Evolutionary conservation across 1,140 invertebrate species (phyloP).

Genomic region (Druon quercuslanigerum): DNA sequence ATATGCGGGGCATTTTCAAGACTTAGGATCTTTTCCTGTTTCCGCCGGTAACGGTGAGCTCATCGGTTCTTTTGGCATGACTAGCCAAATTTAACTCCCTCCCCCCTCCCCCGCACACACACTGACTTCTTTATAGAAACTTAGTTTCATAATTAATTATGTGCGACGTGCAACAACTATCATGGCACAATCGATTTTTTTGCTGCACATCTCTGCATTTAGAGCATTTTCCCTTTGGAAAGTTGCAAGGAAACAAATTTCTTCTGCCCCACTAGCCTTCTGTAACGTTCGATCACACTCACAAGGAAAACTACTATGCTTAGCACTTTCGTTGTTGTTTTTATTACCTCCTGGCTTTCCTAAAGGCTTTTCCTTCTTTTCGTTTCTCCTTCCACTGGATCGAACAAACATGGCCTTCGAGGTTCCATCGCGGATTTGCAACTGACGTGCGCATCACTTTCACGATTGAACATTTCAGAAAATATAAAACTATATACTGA

Average conservation of each 20-base stretch:
- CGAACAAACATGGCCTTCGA: not conserved
- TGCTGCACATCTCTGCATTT: not conserved
- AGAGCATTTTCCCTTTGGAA: not conserved
- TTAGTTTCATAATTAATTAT: not conserved
- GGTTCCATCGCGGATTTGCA: no score
- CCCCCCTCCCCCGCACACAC: not conserved
- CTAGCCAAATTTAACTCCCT: not conserved
- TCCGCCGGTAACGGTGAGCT: no score
- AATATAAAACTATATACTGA: no score
- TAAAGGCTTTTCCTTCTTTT: not conserved
- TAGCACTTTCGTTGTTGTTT: not conserved
- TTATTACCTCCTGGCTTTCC: not conserved
- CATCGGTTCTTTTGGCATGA: conserved; percentile 21
- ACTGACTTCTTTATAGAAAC: not conserved
- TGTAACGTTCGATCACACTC: not conserved
- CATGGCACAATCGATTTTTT: conserved; percentile 4
- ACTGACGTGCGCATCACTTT: no score
- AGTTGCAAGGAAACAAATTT: not conserved
- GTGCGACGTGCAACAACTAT: conserved; percentile 15
- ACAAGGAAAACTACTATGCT: not conserved
- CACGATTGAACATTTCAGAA: no score
- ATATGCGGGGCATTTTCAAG: conserved; percentile 31
- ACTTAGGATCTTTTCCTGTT: not conserved
- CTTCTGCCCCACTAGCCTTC: not conserved
- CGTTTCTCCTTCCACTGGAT: not conserved